A percentile compares a stretch with the other conserved stretches of the same genome.
Conservation (phyloP, 2,888 invertebrate species). For the Choreutis nemorana region DNA sequence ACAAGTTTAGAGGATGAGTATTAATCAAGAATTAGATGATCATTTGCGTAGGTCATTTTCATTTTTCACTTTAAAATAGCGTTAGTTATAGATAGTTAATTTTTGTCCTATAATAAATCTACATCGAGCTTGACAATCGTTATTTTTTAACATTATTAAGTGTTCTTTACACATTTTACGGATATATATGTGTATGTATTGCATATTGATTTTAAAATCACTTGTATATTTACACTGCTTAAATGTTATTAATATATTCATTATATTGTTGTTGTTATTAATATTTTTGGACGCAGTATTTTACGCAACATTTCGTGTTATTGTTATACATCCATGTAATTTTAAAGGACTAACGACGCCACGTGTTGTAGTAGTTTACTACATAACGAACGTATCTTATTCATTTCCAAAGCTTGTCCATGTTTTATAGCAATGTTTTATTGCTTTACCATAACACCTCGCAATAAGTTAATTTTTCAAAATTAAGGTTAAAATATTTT, state of each 20-base stretch:
- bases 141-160: conserved; percentile 54
- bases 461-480: conserved; percentile 49
- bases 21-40: conserved; percentile 41
- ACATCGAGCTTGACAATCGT: conserved; percentile 60
- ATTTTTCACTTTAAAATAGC: conserved; percentile 47
- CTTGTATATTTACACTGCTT: conserved; percentile 61
- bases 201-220: conserved; percentile 42
- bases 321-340: too few relatives aligned
- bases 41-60: conserved; percentile 39
- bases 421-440: conserved; percentile 20
- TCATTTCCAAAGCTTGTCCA: too few relatives aligned
- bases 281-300: conserved; percentile 62
- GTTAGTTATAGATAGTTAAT: conserved; percentile 18
- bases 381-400: too few relatives aligned
- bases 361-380: conserved; percentile 12
- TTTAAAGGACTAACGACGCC: conserved; percentile 13
- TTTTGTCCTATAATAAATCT: conserved; percentile 29
- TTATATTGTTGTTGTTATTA: conserved; percentile 57
- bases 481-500: conserved; percentile 46
- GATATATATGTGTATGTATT: conserved; percentile 28
- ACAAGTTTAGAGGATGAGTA: conserved; percentile 66
- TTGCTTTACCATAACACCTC: conserved; percentile 47
- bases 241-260: conserved; percentile 50
- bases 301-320: conserved; percentile 50
- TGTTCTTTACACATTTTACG: conserved; percentile 55